Conservation (phyloP, 1,140 invertebrate genomes). For the Physella acuta region DNA sequence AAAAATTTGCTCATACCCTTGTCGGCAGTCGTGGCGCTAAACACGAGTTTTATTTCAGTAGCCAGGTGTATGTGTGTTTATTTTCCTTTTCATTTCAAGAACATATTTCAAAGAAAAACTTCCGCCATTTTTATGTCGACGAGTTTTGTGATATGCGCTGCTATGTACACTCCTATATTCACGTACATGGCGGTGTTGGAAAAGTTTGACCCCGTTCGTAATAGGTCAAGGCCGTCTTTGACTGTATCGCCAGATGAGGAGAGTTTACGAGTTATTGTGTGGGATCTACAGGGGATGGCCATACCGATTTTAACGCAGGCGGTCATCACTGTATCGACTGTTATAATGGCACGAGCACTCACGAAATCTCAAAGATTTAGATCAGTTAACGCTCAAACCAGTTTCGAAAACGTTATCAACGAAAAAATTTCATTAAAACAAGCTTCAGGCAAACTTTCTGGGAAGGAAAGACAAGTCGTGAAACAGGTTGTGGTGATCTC, state of each 20-base stretch:
- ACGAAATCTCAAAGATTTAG: neutral
- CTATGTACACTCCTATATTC: conserved; percentile 7
- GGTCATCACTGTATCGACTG: neutral
- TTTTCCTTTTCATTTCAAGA: neutral
- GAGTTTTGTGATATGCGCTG: neutral
- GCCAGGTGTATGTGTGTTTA: conserved; percentile 4
- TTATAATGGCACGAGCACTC: neutral
- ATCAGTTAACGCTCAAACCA: no score
- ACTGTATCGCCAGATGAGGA: neutral
- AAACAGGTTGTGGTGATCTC: no score
- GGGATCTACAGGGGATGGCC: neutral
- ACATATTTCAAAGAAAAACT: neutral
- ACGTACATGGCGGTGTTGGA: neutral
- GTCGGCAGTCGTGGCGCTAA: neutral
- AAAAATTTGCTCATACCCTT: neutral
- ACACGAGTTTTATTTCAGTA: neutral
- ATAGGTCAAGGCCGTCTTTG: neutral
- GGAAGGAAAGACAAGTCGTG: no score
- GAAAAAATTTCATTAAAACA: no score
- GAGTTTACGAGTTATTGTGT: neutral
- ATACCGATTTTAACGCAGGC: neutral
- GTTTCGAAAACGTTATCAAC: no score
- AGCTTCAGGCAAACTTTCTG: no score
- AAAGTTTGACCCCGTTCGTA: neutral
- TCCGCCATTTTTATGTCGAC: neutral